These are phyloP conservation scores for Coryphaenoides rupestris DNA, from an alignment of 2,113 vertebrate species.

Conservation along the genomic window DNA sequence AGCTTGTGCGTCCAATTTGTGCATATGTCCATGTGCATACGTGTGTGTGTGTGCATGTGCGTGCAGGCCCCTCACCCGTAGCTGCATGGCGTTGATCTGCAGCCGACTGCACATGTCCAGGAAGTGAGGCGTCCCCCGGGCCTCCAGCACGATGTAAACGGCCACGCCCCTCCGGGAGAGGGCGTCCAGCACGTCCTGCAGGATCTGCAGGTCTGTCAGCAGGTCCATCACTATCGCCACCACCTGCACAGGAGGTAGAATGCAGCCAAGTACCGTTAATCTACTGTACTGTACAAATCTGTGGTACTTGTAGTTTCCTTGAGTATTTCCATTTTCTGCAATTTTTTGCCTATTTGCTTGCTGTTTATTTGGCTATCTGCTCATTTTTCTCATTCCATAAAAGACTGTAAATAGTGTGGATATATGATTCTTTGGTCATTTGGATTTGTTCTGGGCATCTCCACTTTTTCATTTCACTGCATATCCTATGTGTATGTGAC, in stretches of 20 bases:
- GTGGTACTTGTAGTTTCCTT: too few relatives aligned
- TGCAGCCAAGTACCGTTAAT: too few relatives aligned
- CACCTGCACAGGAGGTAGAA: conserved; percentile 75
- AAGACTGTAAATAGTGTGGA: too few relatives aligned
- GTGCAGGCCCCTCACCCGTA: conserved; percentile 75
- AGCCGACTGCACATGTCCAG: conserved; percentile 88
- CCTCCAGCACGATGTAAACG: conserved; percentile 86
- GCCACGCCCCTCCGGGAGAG: conserved; percentile 82
- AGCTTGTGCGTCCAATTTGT: neutral
- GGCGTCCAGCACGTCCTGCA: conserved; percentile 88
- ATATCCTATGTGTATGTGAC: too few relatives aligned
- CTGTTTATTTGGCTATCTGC: too few relatives aligned
- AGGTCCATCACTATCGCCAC: conserved; percentile 93
- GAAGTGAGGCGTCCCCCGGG: conserved; percentile 78
- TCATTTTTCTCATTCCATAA: too few relatives aligned
- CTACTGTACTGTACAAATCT: too few relatives aligned
- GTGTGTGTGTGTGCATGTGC: conserved; percentile 18
- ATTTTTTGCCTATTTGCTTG: too few relatives aligned
- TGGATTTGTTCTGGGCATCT: too few relatives aligned
- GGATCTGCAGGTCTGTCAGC: conserved; percentile 89
- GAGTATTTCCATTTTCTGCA: too few relatives aligned
- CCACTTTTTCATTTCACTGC: too few relatives aligned
- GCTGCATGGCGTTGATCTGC: conserved; percentile 78
- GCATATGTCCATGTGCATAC: neutral
- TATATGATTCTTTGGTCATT: too few relatives aligned